Percentiles rank a stretch among this genome's conserved stretches.
Conservation (phyloP, 2,113 vertebrate genomes). For the Cottus gobio region DNA sequence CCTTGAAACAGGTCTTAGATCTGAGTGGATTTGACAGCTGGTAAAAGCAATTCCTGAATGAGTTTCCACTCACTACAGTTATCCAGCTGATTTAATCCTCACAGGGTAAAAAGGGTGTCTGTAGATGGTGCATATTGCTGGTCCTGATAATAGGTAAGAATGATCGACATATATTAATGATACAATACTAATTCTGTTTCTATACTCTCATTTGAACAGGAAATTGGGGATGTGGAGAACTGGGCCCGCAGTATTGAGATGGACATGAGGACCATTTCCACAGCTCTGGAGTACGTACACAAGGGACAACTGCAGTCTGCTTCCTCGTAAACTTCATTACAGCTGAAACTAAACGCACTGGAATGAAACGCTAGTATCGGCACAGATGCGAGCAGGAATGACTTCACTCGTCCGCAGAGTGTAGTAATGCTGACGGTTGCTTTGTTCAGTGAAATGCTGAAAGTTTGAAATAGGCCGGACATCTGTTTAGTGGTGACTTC, state of each 20-base stretch:
- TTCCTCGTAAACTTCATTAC: slow-evolving; percentile 74
- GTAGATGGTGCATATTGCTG: background rate
- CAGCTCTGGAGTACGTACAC: slow-evolving; percentile 93
- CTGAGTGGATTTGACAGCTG: slow-evolving; percentile 27
- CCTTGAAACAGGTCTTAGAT: background rate
- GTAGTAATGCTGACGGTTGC: background rate
- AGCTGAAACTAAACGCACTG: slow-evolving; percentile 26
- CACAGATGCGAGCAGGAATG: slow-evolving; percentile 7
- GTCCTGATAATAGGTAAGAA: background rate
- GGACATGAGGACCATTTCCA: slow-evolving; percentile 97
- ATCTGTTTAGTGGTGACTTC: background rate
- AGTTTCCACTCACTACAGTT: background rate
- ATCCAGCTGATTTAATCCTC: background rate
- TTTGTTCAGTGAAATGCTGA: background rate
- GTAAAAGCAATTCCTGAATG: slow-evolving; percentile 20
- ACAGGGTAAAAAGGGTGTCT: background rate
- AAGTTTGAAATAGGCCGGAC: background rate
- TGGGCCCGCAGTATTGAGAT: slow-evolving; percentile 97
- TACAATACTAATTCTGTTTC: background rate
- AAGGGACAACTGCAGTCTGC: slow-evolving; percentile 91
- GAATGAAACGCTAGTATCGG: slow-evolving; percentile 14
- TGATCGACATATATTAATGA: background rate
- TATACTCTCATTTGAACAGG: slow-evolving; percentile 76
- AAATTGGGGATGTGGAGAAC: slow-evolving; percentile 97
- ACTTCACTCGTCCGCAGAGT: slow-evolving; percentile 4